Evolutionary conservation across 2,113 vertebrate genomes (phyloP).

Genomic region (Phycodurus eques): DNA sequence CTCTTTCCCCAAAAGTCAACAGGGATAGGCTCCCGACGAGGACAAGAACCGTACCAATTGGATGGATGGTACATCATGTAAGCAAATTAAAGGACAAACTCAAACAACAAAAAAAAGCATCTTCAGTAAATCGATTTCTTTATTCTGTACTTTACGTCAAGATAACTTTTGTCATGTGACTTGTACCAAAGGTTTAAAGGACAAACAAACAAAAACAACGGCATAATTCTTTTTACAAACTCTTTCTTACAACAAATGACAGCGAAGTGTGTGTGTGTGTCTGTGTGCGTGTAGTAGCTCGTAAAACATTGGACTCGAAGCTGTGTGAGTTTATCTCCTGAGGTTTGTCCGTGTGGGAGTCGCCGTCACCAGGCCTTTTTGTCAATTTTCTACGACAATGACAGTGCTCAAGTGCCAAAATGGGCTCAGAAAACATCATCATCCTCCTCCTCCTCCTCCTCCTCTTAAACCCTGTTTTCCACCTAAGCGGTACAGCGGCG

Average conservation of each 20-base stretch:
- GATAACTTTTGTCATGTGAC: constrained; percentile 66
- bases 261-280: constrained; percentile 21
- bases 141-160: constrained; percentile 72
- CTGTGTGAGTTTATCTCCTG: constrained; percentile 66
- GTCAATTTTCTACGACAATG: neutral
- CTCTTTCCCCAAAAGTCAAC: no score
- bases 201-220: constrained; percentile 65
- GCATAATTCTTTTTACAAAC: constrained; percentile 67
- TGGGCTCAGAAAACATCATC: neutral
- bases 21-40: no score
- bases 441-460: neutral
- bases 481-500: neutral
- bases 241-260: constrained; percentile 53
- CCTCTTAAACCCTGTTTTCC: neutral
- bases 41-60: neutral
- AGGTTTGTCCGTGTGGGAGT: constrained; percentile 55
- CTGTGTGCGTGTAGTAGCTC: neutral
- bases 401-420: constrained; percentile 2
- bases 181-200: constrained; percentile 63
- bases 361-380: neutral
- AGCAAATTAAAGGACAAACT: neutral
- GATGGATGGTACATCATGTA: neutral
- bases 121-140: constrained; percentile 57
- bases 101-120: neutral
- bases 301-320: constrained; percentile 37